Base-by-base conservation (phyloP, 1,140 invertebrate species). In the Aphaenogaster ashmeadi region DNA sequence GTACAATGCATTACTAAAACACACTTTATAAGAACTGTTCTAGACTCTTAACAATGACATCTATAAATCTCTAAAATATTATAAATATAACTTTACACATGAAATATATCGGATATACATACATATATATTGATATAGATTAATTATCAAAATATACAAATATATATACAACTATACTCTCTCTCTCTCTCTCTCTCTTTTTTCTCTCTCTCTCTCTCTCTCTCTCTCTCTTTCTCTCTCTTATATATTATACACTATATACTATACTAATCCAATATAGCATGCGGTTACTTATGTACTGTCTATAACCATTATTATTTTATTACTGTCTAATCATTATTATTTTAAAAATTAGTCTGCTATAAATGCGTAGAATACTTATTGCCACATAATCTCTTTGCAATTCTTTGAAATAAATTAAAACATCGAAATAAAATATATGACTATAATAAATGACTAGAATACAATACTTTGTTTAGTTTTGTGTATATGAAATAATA, bases 351-450 rank as follows among this genome's bases (percentile, higher is more conserved):
- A 21, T 74, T 72, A 41, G 2, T 36, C 6, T 38, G n/a, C 41
- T 58, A 58, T 83, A 83, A 83, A 83, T 83, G 80, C 80, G 18
- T 58, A 27, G 27, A 83, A 83, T 83, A 84, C 62, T 84, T 58
- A 60, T 44, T 71, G 21, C 79, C 9, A 58, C 3, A 44, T 50
- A 18, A 38, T 56, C 18, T 56, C 6, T 27, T 44, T 9, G 4
- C 1, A 27, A 27, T 78, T 33, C 2, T n/a, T n/a, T 60, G 3
- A 15, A 36, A 21, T 38, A 50, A 36, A 72, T 36, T 44, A 47
- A 58, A 58, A 74, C 13, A 47, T 58, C 0, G 11, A 72, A 72
- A 41, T 15, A 67, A 67, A 69, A 67, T 13, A 38, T 8, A 44
- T 60, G 9, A 81, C 38, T 33, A 52, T 62, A 44, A 58, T 9